phyloP scores from a whole-genome alignment of 2,888 invertebrate species.

The Parochlus steinenii region DNA sequence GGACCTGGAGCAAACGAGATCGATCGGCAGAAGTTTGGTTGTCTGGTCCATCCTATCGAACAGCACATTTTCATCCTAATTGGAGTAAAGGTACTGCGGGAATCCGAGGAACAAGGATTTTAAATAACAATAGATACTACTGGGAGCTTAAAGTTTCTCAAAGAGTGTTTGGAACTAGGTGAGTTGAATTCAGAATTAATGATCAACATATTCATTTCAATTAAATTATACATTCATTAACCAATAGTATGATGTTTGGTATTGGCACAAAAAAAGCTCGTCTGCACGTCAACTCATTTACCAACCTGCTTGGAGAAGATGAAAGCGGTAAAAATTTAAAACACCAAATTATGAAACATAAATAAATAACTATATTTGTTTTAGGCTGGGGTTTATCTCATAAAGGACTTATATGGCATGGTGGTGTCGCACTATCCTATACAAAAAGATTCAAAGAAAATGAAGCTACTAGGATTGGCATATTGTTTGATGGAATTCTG shows the following conservation, averaged over 20 bases:
- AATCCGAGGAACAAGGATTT: constrained; percentile 43
- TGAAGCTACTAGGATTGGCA: constrained; percentile 45
- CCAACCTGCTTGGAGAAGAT: constrained; percentile 55
- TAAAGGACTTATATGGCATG: constrained; percentile 53
- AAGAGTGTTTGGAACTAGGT: constrained; percentile 47
- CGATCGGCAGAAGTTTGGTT: constrained; percentile 39
- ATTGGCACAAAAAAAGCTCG: constrained; percentile 39
- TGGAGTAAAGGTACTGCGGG: constrained; percentile 62
- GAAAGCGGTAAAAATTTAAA: no score
- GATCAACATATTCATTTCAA: neutral
- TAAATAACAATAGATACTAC: constrained; percentile 47
- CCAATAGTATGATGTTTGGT: constrained; percentile 51
- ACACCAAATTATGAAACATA: no score
- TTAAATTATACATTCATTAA: neutral
- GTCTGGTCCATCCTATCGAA: constrained; percentile 34
- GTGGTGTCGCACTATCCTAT: constrained; percentile 41
- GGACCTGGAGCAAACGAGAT: constrained; percentile 48
- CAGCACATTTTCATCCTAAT: constrained; percentile 56
- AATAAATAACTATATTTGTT: no score
- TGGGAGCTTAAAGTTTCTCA: constrained; percentile 48
- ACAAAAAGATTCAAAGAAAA: constrained; percentile 54
- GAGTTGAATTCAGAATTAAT: neutral
- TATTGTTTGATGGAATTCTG: constrained; percentile 48
- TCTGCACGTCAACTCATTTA: constrained; percentile 48
- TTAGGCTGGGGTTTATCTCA: constrained; percentile 64